Evolutionary conservation across 35 echinoderm and acorn worm species (phyloP).

Genomic region (Apostichopus parvimensis): DNA sequence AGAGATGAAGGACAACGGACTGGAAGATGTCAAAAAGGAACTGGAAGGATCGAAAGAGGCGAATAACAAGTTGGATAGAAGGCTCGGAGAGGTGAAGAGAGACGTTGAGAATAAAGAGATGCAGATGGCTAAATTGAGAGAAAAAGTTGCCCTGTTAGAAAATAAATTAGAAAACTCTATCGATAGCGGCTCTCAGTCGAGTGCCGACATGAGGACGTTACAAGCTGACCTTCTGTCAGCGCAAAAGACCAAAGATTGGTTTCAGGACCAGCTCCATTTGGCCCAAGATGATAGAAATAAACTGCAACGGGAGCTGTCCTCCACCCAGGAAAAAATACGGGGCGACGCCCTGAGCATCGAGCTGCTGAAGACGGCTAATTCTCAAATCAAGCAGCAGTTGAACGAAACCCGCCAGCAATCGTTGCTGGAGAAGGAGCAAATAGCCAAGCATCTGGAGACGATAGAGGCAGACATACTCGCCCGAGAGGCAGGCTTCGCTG

Average conservation of each 20-base stretch:
- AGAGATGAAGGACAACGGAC: constrained; percentile 71
- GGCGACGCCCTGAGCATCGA: constrained; percentile 72
- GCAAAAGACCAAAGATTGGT: constrained; percentile 95
- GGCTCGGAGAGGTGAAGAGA: constrained; percentile 64
- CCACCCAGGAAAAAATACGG: constrained; percentile 60
- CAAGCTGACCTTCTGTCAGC: constrained; percentile 86
- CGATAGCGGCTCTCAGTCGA: constrained; percentile 66
- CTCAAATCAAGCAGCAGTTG: constrained; percentile 80
- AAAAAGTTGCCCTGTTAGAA: constrained; percentile 66
- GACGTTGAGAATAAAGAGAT: constrained; percentile 69
- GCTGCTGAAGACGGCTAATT: constrained; percentile 84
- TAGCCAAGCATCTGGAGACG: constrained; percentile 95
- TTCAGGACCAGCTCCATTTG: constrained; percentile 92
- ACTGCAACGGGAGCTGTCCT: constrained; percentile 75
- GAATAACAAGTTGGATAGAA: constrained; percentile 66
- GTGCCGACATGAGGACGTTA: constrained; percentile 68
- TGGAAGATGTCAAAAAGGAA: constrained; percentile 69
- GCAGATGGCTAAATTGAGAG: constrained; percentile 65
- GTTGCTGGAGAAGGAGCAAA: constrained; percentile 91
- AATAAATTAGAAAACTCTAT: constrained; percentile 77
- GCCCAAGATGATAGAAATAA: constrained; percentile 85
- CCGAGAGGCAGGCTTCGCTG: constrained; percentile 82
- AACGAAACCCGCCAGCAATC: constrained; percentile 79
- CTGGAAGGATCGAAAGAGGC: constrained; percentile 60
- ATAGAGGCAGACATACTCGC: constrained; percentile 96